A percentile compares a stretch with the other conserved stretches of the same genome.
These are phyloP conservation scores for Microcebus griseorufus DNA, from an alignment of 2,113 vertebrate genomes.

Conservation along the genomic window DNA sequence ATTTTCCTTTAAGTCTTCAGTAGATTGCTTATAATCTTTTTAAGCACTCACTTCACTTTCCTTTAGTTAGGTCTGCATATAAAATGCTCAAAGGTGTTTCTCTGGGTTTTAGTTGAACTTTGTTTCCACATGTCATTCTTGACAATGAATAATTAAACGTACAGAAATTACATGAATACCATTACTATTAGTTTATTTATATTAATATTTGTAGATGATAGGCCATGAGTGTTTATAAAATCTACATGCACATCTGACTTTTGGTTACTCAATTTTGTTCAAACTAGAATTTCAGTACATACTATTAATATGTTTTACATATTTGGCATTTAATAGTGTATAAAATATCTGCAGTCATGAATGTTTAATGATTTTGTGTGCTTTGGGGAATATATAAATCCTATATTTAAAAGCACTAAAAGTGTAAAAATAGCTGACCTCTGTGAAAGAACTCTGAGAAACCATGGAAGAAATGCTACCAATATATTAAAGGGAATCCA, in stretches of 20 bases:
- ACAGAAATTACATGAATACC: background rate
- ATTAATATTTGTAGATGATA: background rate
- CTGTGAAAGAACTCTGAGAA: background rate
- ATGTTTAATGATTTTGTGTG: background rate
- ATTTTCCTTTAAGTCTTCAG: background rate
- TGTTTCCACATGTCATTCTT: background rate
- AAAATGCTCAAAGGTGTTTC: background rate
- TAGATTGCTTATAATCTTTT: background rate
- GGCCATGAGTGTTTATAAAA: background rate
- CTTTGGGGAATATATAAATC: background rate
- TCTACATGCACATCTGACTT: background rate
- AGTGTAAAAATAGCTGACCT: background rate
- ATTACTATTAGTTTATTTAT: background rate
- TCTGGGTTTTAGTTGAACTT: background rate
- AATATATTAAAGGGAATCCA: background rate
- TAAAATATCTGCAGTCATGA: background rate
- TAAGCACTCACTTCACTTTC: background rate
- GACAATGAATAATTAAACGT: background rate
- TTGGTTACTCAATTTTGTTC: background rate
- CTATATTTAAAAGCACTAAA: background rate
- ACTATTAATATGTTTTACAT: background rate
- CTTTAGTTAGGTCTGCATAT: background rate
- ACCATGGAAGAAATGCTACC: background rate
- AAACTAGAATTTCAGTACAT: background rate
- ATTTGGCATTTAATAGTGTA: background rate